A percentile compares a stretch with the other conserved stretches of the same genome.
These are phyloP conservation scores for Sminthurides aquaticus DNA, from an alignment of 2,888 invertebrate genomes.

Conservation along the genomic window DNA sequence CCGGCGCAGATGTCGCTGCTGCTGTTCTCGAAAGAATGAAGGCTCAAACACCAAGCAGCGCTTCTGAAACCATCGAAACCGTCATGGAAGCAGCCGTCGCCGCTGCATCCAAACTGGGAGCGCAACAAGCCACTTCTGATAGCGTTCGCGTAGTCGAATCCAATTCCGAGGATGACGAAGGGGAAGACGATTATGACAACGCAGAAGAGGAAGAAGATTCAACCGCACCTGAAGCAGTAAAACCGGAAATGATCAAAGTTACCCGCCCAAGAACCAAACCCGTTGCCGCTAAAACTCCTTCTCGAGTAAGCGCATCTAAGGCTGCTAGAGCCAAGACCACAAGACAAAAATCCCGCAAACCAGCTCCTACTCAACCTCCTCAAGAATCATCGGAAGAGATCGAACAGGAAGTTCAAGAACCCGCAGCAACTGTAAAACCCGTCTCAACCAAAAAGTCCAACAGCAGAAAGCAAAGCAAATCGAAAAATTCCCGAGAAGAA, in stretches of 20 bases:
- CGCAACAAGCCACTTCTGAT: too few relatives aligned
- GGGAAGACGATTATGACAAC: neutral
- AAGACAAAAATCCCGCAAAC: neutral
- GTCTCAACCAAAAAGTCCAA: neutral
- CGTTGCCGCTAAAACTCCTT: too few relatives aligned
- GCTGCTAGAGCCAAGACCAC: neutral
- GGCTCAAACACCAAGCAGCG: neutral
- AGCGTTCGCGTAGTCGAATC: too few relatives aligned
- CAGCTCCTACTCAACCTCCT: neutral
- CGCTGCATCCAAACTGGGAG: neutral
- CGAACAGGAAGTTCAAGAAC: neutral
- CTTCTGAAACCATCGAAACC: neutral
- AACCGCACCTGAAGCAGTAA: neutral
- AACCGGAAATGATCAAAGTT: neutral
- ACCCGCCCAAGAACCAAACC: neutral
- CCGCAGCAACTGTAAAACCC: neutral
- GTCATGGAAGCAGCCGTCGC: neutral
- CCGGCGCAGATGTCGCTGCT: neutral
- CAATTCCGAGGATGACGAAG: neutral
- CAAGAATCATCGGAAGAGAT: neutral
- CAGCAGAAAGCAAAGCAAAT: neutral
- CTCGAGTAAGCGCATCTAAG: too few relatives aligned
- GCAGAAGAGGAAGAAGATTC: neutral
- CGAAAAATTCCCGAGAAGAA: neutral
- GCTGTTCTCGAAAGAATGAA: conserved; percentile 1